Base-by-base conservation (phyloP, 2,797 vertebrate genomes). In the Hypotaenidia okinawae region DNA sequence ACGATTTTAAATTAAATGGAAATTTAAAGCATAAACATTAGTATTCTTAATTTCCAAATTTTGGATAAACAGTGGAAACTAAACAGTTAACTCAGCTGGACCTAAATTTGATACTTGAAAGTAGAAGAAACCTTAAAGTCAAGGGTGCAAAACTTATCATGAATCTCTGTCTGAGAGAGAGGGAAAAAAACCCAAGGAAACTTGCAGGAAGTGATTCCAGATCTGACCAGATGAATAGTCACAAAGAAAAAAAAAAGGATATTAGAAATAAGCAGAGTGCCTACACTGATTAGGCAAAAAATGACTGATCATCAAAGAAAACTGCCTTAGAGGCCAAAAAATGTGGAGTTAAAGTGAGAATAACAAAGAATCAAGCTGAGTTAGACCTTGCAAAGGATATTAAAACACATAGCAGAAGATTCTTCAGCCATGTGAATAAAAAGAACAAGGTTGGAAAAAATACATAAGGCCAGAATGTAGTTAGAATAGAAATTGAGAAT, bases 281-380 rank as follows among this genome's bases (percentile, higher is more conserved):
- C 91, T 79, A 79, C 69, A 88, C 3, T 84, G 62, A 92, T 95
- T 88, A 93, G 18, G 47, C 24, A 3, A 0, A 84, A 94, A 96
- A 91, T 52, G 30, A 87, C 27, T 79, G 74, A 95, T 88, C 85
- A 95, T 95, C 83, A 82, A 95, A 95, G 66, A 93, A 93, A 84
- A 66, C 66, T 94, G 62, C 37, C 51, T 88, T 25, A 86, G 55
- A 95, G 51, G 47, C 66, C 80, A 93, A 94, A 84, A 95, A 76
- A 81, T 22, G 12, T 73, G 63, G 47, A 93, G 88, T 87, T 79
- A 95, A 95, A 90, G n/a, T 84, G 88, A 88, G 70, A 91, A 94
- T 90, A 95, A 76, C 66, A 94, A 89, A 92, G 83, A 92, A 43
- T 91, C 88, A 94, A 88, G 79, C 73, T 93, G 94, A 87, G 91